Conservation (phyloP, 2,888 invertebrate species). For the Aleiodes alternator region DNA sequence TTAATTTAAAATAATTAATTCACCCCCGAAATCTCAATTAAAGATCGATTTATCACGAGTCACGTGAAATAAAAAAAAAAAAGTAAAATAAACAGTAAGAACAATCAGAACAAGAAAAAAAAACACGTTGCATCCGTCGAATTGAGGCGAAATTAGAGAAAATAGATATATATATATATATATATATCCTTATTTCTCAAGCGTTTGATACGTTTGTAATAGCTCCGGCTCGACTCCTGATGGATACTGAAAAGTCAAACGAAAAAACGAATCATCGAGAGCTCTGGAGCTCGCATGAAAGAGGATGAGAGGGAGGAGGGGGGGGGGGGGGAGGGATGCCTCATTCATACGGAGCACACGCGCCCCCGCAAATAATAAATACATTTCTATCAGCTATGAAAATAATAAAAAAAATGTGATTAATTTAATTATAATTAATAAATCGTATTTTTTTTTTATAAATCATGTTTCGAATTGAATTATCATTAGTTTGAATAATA, state of each 20-base stretch:
- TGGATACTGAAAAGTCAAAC: constrained; percentile 59
- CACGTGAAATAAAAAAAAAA: not conserved
- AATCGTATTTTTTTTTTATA: too few species aligned
- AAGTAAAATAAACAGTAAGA: constrained; percentile 10
- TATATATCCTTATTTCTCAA: not conserved
- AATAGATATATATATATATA: not conserved
- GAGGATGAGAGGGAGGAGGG: constrained; percentile 33
- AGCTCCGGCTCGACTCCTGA: constrained; percentile 67
- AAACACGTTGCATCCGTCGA: constrained; percentile 35
- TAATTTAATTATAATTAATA: too few species aligned
- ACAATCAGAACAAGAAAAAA: not conserved
- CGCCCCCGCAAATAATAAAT: constrained; percentile 51
- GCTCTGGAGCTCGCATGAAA: constrained; percentile 32
- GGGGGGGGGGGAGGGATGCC: constrained; percentile 60
- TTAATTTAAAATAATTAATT: not conserved
- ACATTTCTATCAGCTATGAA: not conserved
- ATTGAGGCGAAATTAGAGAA: constrained; percentile 61
- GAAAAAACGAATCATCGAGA: constrained; percentile 58
- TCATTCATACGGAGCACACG: constrained; percentile 67
- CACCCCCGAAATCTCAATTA: constrained; percentile 41
- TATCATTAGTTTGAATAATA: too few species aligned
- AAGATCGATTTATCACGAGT: not conserved
- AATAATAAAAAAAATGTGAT: not conserved
- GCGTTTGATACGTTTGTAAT: not conserved
- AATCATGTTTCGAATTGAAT: too few species aligned